Conservation (phyloP, 2,888 invertebrate genomes). For the Drosophila tanythrix region DNA sequence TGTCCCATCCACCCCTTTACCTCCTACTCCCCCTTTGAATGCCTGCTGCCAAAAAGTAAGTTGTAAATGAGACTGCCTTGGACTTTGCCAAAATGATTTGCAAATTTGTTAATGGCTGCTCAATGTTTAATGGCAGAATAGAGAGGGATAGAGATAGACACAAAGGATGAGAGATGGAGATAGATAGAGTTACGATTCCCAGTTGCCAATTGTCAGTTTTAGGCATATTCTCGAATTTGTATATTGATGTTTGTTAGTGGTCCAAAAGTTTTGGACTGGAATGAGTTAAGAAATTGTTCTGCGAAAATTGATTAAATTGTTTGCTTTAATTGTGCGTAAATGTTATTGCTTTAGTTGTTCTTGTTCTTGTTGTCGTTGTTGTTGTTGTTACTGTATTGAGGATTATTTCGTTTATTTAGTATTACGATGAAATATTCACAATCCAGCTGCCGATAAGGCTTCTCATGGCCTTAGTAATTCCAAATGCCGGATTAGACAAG, state of each 20-base stretch:
- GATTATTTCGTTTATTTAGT: constrained; percentile 8
- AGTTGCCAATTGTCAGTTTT: constrained; percentile 37
- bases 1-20: background rate
- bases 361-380: background rate
- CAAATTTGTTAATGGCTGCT: constrained; percentile 71
- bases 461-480: background rate
- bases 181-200: constrained; percentile 24
- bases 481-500: constrained; percentile 29
- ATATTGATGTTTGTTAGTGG: background rate
- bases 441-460: constrained; percentile 27
- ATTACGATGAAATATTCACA: constrained; percentile 18
- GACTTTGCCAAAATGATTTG: constrained; percentile 52
- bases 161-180: background rate
- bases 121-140: constrained; percentile 60
- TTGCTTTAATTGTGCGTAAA: constrained; percentile 50
- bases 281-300: constrained; percentile 49
- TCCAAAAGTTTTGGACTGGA: constrained; percentile 27
- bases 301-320: constrained; percentile 59
- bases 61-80: constrained; percentile 23
- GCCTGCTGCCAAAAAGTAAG: constrained; percentile 6
- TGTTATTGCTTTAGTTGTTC: background rate
- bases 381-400: background rate
- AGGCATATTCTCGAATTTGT: constrained; percentile 28
- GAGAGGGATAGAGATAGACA: constrained; percentile 1
- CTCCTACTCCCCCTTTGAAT: too few species aligned